phyloP scores from a whole-genome alignment of 30 jellyfish, hydroid and myxozoan genomes.

The Chrysaora quinquecirrha region DNA sequence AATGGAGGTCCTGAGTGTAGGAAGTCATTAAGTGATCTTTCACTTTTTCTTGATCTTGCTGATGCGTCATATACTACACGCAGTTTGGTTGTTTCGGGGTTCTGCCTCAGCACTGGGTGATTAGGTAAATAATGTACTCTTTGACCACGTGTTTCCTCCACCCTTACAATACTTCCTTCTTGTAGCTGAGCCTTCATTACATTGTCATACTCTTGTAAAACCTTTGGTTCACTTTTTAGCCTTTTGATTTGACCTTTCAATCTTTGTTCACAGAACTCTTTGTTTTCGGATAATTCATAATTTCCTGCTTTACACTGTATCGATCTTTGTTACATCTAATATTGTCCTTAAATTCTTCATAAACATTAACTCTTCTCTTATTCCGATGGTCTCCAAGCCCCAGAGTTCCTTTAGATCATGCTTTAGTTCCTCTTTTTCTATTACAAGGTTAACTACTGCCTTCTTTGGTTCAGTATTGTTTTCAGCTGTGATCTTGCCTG shows the following conservation, averaged over 20 bases:
- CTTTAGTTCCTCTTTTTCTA: neutral
- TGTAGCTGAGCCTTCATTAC: conserved; percentile 51
- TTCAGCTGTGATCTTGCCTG: conserved; percentile 21
- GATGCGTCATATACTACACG: conserved; percentile 51
- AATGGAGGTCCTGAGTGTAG: conserved; percentile 53
- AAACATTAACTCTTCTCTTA: conserved; percentile 12
- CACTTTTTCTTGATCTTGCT: conserved; percentile 9
- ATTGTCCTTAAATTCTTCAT: conserved; percentile 12
- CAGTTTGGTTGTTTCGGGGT: conserved; percentile 36
- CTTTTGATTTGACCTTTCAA: conserved; percentile 20
- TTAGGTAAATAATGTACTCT: conserved; percentile 61
- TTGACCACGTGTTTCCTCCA: no score
- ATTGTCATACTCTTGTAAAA: conserved; percentile 39
- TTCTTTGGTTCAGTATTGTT: no score
- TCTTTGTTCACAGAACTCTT: conserved; percentile 5
- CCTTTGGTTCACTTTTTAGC: conserved; percentile 7
- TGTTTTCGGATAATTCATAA: conserved; percentile 6
- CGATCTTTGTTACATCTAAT: conserved; percentile 30
- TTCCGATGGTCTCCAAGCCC: no score
- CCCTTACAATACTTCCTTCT: conserved; percentile 8
- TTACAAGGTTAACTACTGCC: neutral
- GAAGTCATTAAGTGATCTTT: conserved; percentile 53
- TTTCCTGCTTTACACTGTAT: conserved; percentile 32
- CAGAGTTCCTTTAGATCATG: conserved; percentile 8
- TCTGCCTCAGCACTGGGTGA: conserved; percentile 45